phyloP scores from a whole-genome alignment of 2,797 vertebrate species.

The Urophycis tenuis region DNA sequence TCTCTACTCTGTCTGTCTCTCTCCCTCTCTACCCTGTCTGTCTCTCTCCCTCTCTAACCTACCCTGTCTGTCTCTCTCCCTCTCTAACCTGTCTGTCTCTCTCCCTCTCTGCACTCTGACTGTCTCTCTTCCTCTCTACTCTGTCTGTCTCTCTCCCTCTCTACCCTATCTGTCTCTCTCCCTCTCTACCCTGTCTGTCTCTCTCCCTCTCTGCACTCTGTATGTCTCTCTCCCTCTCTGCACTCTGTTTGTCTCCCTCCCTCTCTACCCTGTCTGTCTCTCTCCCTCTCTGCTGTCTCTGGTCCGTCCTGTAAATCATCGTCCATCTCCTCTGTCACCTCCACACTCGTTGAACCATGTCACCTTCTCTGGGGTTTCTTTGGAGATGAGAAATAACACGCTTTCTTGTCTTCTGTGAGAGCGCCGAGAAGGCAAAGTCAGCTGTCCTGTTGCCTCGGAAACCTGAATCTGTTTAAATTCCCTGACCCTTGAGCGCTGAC shows the following conservation, averaged over 20 bases:
- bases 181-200: constrained; percentile 22
- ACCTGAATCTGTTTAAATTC: constrained; percentile 2
- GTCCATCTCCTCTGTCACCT: constrained; percentile 20
- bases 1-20: no score
- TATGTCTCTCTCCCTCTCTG: constrained; percentile 22
- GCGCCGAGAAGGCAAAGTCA: not conserved
- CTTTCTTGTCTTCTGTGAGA: not conserved
- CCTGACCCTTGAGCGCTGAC: not conserved
- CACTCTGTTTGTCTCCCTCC: constrained; percentile 3
- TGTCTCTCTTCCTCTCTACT: constrained; percentile 27
- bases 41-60: no score
- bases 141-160: constrained; percentile 24
- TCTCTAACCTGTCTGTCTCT: no score
- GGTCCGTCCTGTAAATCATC: not conserved
- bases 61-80: no score
- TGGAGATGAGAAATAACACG: not conserved
- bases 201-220: constrained; percentile 25
- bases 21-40: no score
- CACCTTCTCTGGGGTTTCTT: not conserved
- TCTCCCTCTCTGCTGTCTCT: constrained; percentile 21
- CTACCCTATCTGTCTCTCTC: constrained; percentile 5
- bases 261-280: constrained; percentile 20
- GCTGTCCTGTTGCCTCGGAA: not conserved
- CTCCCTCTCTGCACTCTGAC: no score
- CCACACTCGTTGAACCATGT: not conserved